Evolutionary conservation across 2,888 invertebrate genomes (phyloP).

Genomic region (Cephalotes varians): DNA sequence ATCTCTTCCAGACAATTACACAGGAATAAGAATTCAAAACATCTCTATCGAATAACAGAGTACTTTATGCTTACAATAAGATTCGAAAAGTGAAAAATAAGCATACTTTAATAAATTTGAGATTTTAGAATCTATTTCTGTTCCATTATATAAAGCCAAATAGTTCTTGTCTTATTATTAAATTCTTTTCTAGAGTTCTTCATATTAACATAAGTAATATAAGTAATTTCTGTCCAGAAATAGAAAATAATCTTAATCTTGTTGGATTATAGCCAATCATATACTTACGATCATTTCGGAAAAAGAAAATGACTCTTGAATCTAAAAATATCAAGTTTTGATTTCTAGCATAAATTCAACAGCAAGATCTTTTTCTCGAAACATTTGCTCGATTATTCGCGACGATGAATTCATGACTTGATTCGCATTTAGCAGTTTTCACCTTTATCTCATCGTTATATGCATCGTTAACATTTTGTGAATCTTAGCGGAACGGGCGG

Average conservation of each 20-base stretch:
- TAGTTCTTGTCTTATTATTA: background rate
- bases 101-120: conserved; percentile 1
- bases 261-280: background rate
- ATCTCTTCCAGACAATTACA: background rate
- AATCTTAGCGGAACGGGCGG: conserved; percentile 91
- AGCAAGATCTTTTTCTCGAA: background rate
- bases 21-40: background rate
- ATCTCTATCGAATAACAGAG: background rate
- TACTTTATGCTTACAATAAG: background rate
- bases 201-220: background rate
- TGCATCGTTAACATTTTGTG: conserved; percentile 16
- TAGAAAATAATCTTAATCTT: background rate
- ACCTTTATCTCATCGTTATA: background rate
- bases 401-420: background rate
- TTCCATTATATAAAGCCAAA: conserved; percentile 2
- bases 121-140: background rate
- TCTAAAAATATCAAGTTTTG: background rate
- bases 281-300: background rate
- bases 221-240: background rate
- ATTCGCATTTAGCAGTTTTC: background rate
- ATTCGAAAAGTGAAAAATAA: background rate
- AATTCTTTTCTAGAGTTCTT: background rate
- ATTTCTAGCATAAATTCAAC: background rate
- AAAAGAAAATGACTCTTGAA: background rate
- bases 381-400: conserved; percentile 8